phyloP scores from a whole-genome alignment of 2,113 vertebrate genomes.

The Cacatua alba region DNA sequence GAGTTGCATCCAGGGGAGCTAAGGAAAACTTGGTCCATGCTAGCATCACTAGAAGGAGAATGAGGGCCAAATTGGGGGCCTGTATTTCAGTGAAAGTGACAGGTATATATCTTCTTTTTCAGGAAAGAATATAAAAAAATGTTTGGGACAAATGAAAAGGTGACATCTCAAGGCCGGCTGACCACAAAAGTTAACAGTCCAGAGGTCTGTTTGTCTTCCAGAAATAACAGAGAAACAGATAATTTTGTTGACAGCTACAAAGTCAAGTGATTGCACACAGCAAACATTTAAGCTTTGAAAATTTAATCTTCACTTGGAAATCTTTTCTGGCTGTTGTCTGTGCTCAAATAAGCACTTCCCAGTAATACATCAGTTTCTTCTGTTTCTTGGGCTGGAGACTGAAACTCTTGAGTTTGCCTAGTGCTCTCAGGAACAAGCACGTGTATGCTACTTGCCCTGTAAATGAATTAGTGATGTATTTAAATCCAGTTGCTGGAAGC shows the following conservation, averaged over 20 bases:
- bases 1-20: background rate
- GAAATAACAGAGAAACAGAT: background rate
- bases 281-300: background rate
- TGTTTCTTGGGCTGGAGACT: background rate
- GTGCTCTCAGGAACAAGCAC: background rate
- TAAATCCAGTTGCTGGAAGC: background rate
- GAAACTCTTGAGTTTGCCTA: background rate
- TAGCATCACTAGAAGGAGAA: background rate
- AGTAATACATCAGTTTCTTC: background rate
- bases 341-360: background rate
- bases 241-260: background rate
- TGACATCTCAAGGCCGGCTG: background rate
- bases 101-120: background rate
- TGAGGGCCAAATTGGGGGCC: background rate
- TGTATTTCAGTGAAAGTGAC: background rate
- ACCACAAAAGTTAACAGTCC: background rate
- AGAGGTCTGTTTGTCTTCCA: background rate
- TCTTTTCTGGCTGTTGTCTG: background rate
- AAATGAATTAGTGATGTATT: background rate
- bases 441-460: background rate
- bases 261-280: background rate
- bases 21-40: background rate
- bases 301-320: background rate
- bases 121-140: background rate
- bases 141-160: background rate